phyloP scores from a whole-genome alignment of 2,888 invertebrate genomes.

The Adineta ricciae region DNA sequence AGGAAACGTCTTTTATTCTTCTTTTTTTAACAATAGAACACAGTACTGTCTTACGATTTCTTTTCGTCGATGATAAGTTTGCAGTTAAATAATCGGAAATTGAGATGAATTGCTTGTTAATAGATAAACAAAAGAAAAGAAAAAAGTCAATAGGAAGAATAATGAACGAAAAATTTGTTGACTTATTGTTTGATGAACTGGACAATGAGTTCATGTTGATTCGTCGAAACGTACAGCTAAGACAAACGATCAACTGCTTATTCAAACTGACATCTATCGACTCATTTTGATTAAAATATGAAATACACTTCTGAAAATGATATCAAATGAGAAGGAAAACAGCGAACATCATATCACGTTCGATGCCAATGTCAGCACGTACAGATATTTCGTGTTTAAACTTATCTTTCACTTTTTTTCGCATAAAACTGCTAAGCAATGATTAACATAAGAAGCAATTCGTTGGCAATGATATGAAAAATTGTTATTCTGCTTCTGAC shows the following conservation, averaged over 20 bases:
- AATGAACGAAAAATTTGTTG: background rate
- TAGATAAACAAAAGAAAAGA: background rate
- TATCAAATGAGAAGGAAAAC: background rate
- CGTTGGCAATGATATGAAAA: no score
- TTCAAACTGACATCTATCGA: background rate
- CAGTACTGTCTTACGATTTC: background rate
- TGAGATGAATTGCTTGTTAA: background rate
- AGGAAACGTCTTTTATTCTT: background rate
- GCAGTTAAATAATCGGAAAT: background rate
- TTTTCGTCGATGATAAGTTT: background rate
- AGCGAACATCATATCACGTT: background rate
- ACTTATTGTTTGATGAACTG: background rate
- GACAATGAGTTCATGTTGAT: background rate
- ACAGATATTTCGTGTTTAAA: background rate
- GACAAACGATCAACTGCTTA: background rate
- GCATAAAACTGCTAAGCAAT: background rate
- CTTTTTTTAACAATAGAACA: background rate
- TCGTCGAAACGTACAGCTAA: background rate
- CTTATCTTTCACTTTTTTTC: background rate
- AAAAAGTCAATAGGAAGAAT: background rate
- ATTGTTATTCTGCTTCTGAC: background rate
- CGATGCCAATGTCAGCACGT: background rate
- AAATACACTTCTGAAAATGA: background rate
- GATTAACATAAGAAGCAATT: no score
- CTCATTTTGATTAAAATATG: no score